phyloP scores from a whole-genome alignment of 2,888 invertebrate genomes.

The Platerodrilus igneus region DNA sequence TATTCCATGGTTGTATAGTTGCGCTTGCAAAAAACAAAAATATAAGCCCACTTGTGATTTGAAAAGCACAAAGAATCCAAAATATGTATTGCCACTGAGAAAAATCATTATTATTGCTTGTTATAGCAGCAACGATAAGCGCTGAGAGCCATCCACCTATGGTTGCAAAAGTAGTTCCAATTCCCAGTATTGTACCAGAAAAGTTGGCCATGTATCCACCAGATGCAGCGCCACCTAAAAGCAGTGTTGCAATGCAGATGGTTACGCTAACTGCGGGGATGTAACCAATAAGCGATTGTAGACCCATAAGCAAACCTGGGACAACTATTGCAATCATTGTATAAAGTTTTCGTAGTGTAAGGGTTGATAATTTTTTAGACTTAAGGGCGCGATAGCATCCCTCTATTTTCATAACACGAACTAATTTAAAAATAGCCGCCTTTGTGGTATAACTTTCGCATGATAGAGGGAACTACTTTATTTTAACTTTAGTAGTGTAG shows the following conservation, averaged over 20 bases:
- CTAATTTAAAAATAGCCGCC: too few species aligned
- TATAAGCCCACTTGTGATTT: slow-evolving; percentile 60
- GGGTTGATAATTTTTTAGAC: too few species aligned
- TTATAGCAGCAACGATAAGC: slow-evolving; percentile 73
- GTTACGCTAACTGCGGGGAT: slow-evolving; percentile 65
- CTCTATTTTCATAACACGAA: too few species aligned
- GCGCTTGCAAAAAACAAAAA: slow-evolving; percentile 65
- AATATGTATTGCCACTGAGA: slow-evolving; percentile 78
- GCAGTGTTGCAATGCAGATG: slow-evolving; percentile 73
- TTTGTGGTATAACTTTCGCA: too few species aligned
- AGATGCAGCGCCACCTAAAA: slow-evolving; percentile 79
- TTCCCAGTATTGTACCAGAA: slow-evolving; percentile 81
- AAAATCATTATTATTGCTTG: slow-evolving; percentile 67
- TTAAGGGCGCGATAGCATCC: too few species aligned
- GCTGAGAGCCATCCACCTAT: slow-evolving; percentile 78
- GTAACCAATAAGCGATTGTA: slow-evolving; percentile 67
- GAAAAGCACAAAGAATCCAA: slow-evolving; percentile 69
- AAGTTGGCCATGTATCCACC: slow-evolving; percentile 84
- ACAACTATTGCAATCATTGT: slow-evolving; percentile 59
- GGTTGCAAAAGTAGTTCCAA: slow-evolving; percentile 80
- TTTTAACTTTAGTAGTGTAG: too few species aligned
- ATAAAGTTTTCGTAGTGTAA: slow-evolving; percentile 66
- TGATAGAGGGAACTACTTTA: too few species aligned
- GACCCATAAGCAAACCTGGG: slow-evolving; percentile 67
- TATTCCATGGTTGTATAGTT: slow-evolving; percentile 57